A percentile compares a stretch with the other conserved stretches of the same genome.
Conservation (phyloP, 1,140 invertebrate genomes). For the Anastrepha ludens region DNA sequence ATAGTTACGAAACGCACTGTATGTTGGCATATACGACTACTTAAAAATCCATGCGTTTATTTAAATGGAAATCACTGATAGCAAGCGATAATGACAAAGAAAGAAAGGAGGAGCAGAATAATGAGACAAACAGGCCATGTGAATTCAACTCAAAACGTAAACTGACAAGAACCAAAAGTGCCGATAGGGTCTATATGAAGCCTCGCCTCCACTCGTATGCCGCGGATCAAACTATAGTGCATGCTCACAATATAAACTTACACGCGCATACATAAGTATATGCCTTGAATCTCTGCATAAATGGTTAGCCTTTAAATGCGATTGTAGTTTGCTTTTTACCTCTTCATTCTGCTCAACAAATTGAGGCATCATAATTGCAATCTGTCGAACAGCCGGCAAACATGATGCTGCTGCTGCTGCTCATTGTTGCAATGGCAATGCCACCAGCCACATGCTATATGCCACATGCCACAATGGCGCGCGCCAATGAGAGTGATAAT, state of each 20-base stretch:
- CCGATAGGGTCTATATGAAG: too few relatives aligned
- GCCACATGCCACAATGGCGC: neutral
- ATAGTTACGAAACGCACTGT: too few relatives aligned
- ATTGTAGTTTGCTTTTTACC: neutral
- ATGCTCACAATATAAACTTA: too few relatives aligned
- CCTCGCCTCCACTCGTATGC: too few relatives aligned
- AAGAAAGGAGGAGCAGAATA: neutral
- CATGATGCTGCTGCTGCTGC: neutral
- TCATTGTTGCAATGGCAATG: conserved; percentile 9
- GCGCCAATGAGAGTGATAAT: neutral
- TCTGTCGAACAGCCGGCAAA: conserved; percentile 38
- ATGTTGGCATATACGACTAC: too few relatives aligned
- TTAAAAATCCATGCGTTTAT: neutral
- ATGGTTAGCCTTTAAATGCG: neutral
- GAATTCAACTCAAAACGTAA: neutral
- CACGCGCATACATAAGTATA: neutral
- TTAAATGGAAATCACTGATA: neutral
- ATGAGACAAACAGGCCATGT: neutral
- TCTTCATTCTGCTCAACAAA: neutral
- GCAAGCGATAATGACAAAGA: neutral
- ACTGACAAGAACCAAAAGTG: too few relatives aligned
- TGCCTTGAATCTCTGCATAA: neutral
- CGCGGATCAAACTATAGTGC: too few relatives aligned
- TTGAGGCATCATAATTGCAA: conserved; percentile 45
- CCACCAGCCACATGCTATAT: neutral